These are phyloP conservation scores for Protodeltote pygarga DNA, from an alignment of 2,888 invertebrate species.

Conservation along the genomic window DNA sequence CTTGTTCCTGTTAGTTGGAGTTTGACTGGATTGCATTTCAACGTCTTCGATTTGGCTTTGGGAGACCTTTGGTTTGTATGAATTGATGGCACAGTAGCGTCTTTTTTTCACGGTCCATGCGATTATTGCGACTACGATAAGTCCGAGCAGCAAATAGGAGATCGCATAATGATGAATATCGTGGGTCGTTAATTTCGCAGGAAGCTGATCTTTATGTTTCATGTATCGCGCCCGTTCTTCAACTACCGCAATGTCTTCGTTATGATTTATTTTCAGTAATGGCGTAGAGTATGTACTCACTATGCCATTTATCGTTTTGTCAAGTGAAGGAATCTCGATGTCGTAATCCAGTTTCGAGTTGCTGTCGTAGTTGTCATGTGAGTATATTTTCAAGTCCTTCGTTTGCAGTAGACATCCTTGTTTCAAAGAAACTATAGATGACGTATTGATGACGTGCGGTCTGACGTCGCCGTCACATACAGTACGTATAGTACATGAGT, in stretches of 20 bases:
- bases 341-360: constrained; percentile 2
- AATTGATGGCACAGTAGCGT: not conserved
- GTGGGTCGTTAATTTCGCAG: not conserved
- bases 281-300: not conserved
- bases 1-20: not conserved
- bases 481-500: not conserved
- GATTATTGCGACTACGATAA: not conserved
- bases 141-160: not conserved
- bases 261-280: not conserved
- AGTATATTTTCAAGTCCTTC: constrained; percentile 2
- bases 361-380: constrained; percentile 8
- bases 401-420: constrained; percentile 13
- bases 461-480: constrained; percentile 2
- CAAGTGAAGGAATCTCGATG: not conserved
- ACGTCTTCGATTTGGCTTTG: not conserved
- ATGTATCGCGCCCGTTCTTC: not conserved
- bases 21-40: not conserved
- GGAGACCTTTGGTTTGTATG: not conserved
- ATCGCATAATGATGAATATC: constrained; percentile 2
- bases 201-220: not conserved
- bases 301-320: constrained; percentile 6
- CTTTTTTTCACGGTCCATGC: not conserved
- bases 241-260: not conserved
- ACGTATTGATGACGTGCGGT: not conserved
- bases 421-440: not conserved